A percentile compares a stretch with the other conserved stretches of the same genome.
Conservation (phyloP, 2,888 invertebrate species). For the Thymelicus acteon region DNA sequence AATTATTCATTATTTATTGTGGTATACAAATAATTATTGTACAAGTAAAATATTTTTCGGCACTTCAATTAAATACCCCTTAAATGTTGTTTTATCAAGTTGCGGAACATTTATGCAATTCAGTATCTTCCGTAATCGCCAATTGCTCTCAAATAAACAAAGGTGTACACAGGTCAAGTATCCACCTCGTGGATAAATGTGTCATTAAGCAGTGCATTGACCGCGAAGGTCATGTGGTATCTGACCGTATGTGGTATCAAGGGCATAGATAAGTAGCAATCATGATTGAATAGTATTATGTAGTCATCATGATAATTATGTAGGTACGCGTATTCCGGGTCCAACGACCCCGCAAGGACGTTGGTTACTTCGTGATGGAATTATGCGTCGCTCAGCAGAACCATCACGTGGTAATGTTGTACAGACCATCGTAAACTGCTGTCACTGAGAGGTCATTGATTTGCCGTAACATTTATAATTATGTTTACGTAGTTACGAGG, state of each 20-base stretch:
- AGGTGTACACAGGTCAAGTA: conserved; percentile 37
- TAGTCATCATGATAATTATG: conserved; percentile 60
- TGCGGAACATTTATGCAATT: conserved; percentile 1
- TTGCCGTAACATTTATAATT: conserved; percentile 36
- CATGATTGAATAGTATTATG: conserved; percentile 66
- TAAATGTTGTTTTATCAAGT: too few species aligned
- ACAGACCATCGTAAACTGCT: conserved; percentile 3
- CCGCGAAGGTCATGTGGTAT: conserved; percentile 72
- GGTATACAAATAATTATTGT: too few species aligned
- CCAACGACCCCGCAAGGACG: conserved; percentile 76
- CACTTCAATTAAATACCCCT: too few species aligned
- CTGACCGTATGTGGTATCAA: too few species aligned
- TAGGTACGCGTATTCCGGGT: conserved; percentile 70
- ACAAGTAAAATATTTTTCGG: too few species aligned
- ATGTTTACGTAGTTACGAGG: too few species aligned
- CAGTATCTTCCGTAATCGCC: conserved; percentile 12
- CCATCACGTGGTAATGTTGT: conserved; percentile 47
- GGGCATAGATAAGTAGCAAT: conserved; percentile 68
- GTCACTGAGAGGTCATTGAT: conserved; percentile 15
- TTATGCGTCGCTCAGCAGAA: conserved; percentile 44
- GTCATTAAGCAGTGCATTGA: conserved; percentile 58
- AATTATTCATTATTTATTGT: too few species aligned
- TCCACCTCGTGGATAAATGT: conserved; percentile 40
- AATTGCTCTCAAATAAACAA: conserved; percentile 38
- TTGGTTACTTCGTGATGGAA: conserved; percentile 56